These are phyloP conservation scores for Cryptomyrus ogoouensis DNA, from an alignment of 2,113 vertebrate species.

Conservation along the genomic window DNA sequence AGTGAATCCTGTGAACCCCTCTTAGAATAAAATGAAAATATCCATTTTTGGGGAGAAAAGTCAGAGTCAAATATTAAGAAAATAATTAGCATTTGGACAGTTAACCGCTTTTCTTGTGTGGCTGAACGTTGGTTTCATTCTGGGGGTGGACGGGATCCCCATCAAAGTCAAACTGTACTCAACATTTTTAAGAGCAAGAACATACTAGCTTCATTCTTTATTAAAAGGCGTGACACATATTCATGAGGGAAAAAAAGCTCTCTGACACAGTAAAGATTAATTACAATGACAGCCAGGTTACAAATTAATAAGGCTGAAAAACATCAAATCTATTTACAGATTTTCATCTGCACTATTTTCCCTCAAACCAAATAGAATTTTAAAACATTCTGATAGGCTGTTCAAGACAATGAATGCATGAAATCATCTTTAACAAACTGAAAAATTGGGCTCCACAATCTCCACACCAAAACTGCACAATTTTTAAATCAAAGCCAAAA, in stretches of 20 bases:
- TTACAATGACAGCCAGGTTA: conserved; percentile 1
- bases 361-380: neutral
- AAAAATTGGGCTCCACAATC: neutral
- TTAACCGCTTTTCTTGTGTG: neutral
- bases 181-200: neutral
- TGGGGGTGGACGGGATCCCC: neutral
- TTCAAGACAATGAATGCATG: neutral
- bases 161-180: neutral
- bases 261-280: neutral
- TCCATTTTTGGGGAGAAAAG: neutral
- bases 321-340: neutral
- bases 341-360: neutral
- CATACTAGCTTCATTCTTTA: neutral
- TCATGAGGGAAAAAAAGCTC: neutral
- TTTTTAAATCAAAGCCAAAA: neutral
- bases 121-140: neutral
- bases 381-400: neutral
- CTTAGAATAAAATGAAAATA: neutral
- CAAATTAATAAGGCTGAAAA: neutral
- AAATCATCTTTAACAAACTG: neutral
- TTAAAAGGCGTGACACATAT: neutral
- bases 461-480: neutral
- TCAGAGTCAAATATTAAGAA: neutral
- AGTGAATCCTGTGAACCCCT: neutral
- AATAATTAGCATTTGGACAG: neutral